Percentiles rank a stretch among this genome's conserved stretches.
Conservation (phyloP, 2,797 vertebrate genomes). For the Jordanella pulchra region DNA sequence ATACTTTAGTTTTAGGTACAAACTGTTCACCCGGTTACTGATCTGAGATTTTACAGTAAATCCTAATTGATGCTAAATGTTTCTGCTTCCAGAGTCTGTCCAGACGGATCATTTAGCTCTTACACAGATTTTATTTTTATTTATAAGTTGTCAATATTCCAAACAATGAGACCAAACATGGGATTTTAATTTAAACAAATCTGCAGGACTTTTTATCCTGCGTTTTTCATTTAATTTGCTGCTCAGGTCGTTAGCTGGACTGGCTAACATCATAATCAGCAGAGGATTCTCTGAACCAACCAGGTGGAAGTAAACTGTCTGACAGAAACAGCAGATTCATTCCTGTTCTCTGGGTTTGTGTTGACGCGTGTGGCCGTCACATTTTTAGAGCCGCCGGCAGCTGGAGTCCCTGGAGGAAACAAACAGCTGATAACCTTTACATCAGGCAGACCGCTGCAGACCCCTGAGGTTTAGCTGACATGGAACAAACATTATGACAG, state of each 20-base stretch:
- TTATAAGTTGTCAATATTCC: too few species aligned
- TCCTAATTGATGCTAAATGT: not conserved
- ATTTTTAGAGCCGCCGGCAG: not conserved
- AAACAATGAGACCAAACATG: too few species aligned
- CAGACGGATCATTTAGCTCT: not conserved
- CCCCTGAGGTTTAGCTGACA: not conserved
- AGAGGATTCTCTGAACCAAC: not conserved
- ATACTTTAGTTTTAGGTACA: too few species aligned
- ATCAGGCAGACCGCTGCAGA: not conserved
- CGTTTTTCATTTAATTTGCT: not conserved
- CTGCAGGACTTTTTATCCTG: not conserved
- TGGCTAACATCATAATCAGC: not conserved
- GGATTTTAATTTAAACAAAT: too few species aligned
- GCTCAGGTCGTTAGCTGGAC: not conserved
- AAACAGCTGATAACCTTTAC: conserved; percentile 6
- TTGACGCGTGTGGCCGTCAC: not conserved
- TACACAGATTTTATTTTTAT: too few species aligned
- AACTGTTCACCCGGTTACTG: not conserved
- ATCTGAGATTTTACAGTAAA: not conserved
- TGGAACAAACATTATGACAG: not conserved
- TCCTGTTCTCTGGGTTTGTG: not conserved
- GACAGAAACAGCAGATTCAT: not conserved
- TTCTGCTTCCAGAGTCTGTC: not conserved
- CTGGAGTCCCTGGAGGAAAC: conserved; percentile 3
- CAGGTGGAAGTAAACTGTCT: not conserved